Evolutionary conservation across 2,797 vertebrate genomes (phyloP).

Genomic region (Chaenodraco wilsoni): DNA sequence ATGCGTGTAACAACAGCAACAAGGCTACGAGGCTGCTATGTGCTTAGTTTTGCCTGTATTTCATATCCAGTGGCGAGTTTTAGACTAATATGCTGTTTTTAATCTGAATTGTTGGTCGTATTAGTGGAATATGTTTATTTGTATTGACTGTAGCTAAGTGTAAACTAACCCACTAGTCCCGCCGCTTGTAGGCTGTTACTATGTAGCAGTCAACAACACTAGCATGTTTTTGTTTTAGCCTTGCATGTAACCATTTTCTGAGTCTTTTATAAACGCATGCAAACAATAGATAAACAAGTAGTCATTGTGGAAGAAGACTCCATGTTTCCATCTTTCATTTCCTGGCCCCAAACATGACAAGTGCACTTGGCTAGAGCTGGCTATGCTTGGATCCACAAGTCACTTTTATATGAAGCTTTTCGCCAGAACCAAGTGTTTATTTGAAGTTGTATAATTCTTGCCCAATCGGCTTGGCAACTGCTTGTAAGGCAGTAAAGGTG

Average conservation of each 20-base stretch:
- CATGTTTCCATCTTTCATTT: conserved; percentile 8
- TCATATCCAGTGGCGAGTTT: not conserved
- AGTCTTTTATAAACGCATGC: not conserved
- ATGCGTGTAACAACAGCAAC: conserved; percentile 7
- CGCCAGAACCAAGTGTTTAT: conserved; percentile 42
- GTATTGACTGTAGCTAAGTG: conserved; percentile 16
- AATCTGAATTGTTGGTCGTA: not conserved
- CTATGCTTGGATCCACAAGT: conserved; percentile 17
- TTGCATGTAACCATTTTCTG: not conserved
- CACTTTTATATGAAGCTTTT: conserved; percentile 36
- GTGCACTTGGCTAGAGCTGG: conserved; percentile 35
- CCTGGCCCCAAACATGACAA: conserved; percentile 14
- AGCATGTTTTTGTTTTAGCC: not conserved
- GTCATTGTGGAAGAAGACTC: not conserved
- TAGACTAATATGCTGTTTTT: accelerated
- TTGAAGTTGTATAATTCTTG: conserved; percentile 48
- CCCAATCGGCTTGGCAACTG: conserved; percentile 42
- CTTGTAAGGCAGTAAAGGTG: conserved; percentile 9
- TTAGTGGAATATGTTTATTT: conserved; percentile 10
- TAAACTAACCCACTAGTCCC: conserved; percentile 31
- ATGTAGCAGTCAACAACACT: conserved; percentile 8
- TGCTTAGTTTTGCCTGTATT: not conserved
- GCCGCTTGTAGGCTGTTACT: conserved; percentile 23
- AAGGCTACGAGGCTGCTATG: not conserved
- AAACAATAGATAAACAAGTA: not conserved